Base-by-base conservation (phyloP, 2,113 vertebrate genomes). In the Trogon surrucura region DNA sequence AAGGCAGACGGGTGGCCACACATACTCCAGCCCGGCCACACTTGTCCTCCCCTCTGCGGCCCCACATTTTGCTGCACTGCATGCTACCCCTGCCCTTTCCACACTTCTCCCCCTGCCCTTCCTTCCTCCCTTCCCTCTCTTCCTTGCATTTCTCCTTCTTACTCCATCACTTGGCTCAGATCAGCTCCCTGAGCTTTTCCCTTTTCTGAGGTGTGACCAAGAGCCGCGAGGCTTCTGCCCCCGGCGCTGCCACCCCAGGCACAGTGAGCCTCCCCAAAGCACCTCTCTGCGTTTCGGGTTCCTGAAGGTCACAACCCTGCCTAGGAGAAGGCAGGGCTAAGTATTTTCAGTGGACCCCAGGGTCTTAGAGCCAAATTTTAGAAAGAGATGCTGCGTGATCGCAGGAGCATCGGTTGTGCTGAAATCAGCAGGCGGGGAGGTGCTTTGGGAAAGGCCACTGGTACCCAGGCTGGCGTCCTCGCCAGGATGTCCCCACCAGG, bases 21-120 rank as follows among this genome's bases (percentile, higher is more conserved):
- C 0, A 3, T 32, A 26, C 16, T 44, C 29, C 30, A 65, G 32
- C 48, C 22, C 18, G 15, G 19, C 25, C 5, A 0, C 1, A 1
- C 38, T 34, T 61, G 27, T 77, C 26, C 30, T 79, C 8, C 41
- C 16, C 65, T 71, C 57, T 23, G 29, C 81, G 34, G 18, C 9
- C 36, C 32, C 12, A 25, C 4, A 1, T 51, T 72, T 47, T 25
- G 21, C 66, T 47, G 22, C 57, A 58, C 51, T 77, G 41, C 54
- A 16, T 19, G 23, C 58, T 66, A 22, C 36, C 16, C 17, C 34
- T 1, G 1, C 4, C 18, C 13, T 67, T 87, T 45, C 32, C 78
- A 34, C 32, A 77, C 6, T 36, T 83, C 45, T 69, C 11, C 44
- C 41, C 13, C 15, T 65, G n/a, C 18, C 22, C 12, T 62, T 71